Evolutionary conservation across 2,797 vertebrate species (phyloP).

Genomic region (Galaxias olidus): DNA sequence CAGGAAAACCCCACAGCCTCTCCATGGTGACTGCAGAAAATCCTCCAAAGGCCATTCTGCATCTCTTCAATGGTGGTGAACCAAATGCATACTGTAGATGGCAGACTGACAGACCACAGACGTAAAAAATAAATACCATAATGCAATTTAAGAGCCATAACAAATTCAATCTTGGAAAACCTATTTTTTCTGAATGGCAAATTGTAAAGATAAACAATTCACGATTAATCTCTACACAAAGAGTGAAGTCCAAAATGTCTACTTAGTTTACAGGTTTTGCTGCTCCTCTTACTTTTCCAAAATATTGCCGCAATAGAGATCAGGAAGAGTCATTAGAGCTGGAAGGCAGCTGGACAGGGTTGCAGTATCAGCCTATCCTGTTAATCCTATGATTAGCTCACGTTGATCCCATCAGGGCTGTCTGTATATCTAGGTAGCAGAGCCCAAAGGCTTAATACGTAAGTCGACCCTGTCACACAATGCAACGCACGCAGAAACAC

Average conservation of each 20-base stretch:
- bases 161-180: too few relatives aligned
- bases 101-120: not conserved
- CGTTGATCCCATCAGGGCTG: conserved; percentile 76
- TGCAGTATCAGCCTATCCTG: conserved; percentile 69
- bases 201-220: too few relatives aligned
- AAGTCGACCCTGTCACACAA: conserved; percentile 33
- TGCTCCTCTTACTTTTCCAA: too few relatives aligned
- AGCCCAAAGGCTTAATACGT: conserved; percentile 66
- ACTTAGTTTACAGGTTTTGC: too few relatives aligned
- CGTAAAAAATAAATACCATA: too few relatives aligned
- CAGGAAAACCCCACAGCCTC: conserved; percentile 79
- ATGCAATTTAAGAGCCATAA: too few relatives aligned
- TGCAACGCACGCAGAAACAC: not conserved
- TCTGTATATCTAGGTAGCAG: conserved; percentile 70
- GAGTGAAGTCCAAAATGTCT: too few relatives aligned
- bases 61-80: conserved; percentile 69
- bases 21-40: conserved; percentile 69
- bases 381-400: conserved; percentile 73
- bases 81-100: conserved; percentile 29
- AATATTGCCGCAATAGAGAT: conserved; percentile 48
- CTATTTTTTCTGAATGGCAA: too few relatives aligned
- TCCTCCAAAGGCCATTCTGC: conserved; percentile 71
- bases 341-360: conserved; percentile 65
- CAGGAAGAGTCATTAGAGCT: conserved; percentile 69
- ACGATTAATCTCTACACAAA: too few relatives aligned